Evolutionary conservation across 1,140 invertebrate genomes (phyloP).

Genomic region (Octopus bimaculoides): DNA sequence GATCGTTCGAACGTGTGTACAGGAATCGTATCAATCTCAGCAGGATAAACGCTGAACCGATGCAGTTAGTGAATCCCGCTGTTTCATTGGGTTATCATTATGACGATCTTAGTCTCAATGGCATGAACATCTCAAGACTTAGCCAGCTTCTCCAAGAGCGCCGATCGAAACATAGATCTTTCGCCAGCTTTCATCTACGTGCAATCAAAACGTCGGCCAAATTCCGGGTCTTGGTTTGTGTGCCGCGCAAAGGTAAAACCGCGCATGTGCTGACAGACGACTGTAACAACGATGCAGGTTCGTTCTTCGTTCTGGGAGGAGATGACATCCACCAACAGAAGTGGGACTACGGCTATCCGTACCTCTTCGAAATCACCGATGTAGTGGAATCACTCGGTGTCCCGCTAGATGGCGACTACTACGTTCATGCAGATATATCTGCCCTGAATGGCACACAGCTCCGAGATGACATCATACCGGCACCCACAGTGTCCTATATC

Average conservation of each 20-base stretch:
- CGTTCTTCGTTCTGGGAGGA: conserved; percentile 33
- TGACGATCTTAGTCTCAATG: conserved; percentile 28
- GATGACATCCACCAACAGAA: conserved; percentile 21
- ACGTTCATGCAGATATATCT: conserved; percentile 19
- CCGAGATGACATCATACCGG: conserved; percentile 13
- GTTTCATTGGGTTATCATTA: conserved; percentile 18
- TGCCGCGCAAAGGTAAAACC: background rate
- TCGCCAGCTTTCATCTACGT: conserved; percentile 26
- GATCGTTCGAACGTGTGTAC: conserved; percentile 23
- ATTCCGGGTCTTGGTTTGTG: conserved; percentile 22
- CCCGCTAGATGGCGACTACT: conserved; percentile 17
- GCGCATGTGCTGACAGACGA: background rate
- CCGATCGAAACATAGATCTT: conserved; percentile 16
- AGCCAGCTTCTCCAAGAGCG: conserved; percentile 21
- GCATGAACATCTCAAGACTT: conserved; percentile 18
- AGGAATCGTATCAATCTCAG: conserved; percentile 25
- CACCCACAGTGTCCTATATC: conserved; percentile 18
- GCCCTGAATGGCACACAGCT: conserved; percentile 27
- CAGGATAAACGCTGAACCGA: conserved; percentile 12
- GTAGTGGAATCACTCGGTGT: conserved; percentile 6
- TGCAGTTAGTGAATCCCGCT: background rate
- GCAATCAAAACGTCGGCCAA: conserved; percentile 27
- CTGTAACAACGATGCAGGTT: conserved; percentile 22
- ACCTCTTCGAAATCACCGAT: conserved; percentile 26
- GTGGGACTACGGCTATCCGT: conserved; percentile 24